These are phyloP conservation scores for Andinoacara biseriatus DNA, from an alignment of 2,113 vertebrate species.

Conservation along the genomic window DNA sequence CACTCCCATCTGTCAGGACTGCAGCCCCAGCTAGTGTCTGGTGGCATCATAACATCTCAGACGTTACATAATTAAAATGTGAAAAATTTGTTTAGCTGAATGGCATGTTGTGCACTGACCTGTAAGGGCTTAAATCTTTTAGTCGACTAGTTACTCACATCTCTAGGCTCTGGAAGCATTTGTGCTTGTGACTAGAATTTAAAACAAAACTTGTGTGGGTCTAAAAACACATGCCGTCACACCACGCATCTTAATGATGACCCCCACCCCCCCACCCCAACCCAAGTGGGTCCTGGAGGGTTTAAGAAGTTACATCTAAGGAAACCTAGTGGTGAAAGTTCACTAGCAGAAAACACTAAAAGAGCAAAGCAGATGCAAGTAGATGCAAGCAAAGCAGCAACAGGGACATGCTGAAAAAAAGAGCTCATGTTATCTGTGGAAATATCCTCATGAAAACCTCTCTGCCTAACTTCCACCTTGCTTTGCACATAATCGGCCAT, in stretches of 20 bases:
- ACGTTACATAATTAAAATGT: not conserved
- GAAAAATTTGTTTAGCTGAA: not conserved
- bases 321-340: conserved; percentile 17
- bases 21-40: not conserved
- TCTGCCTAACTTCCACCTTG: conserved; percentile 9
- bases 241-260: conserved; percentile 53
- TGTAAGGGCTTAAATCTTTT: not conserved
- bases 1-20: not conserved
- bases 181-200: conserved; percentile 49
- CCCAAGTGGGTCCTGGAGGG: not conserved
- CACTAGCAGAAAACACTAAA: conserved; percentile 15
- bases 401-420: conserved; percentile 23
- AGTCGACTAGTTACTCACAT: not conserved
- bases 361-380: conserved; percentile 32
- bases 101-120: not conserved
- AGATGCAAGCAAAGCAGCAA: conserved; percentile 36
- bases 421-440: conserved; percentile 58
- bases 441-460: conserved; percentile 53
- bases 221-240: not conserved
- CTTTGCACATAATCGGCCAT: conserved; percentile 2
- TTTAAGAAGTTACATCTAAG: conserved; percentile 50
- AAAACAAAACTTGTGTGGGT: conserved; percentile 16
- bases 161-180: conserved; percentile 37
- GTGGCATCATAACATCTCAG: not conserved
- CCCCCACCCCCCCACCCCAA: not conserved